Evolutionary conservation across 2,888 invertebrate species (phyloP).

Genomic region (Eupithecia tripunctaria): DNA sequence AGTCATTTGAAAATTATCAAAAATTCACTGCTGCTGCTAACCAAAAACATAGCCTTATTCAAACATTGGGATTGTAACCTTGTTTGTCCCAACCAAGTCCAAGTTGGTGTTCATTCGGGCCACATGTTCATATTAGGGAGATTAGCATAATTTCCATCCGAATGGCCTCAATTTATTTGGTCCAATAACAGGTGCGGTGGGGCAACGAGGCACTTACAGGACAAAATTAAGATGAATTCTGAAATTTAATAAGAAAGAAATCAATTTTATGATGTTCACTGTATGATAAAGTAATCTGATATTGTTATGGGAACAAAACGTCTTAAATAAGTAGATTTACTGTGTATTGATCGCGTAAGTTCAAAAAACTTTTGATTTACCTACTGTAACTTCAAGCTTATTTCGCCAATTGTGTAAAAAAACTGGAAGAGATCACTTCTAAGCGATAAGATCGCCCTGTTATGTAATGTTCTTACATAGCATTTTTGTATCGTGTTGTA

Average conservation of each 20-base stretch:
- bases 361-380: too few species aligned
- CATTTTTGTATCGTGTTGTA: too few species aligned
- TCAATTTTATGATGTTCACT: background rate
- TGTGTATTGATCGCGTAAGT: too few species aligned
- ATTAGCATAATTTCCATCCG: conserved; percentile 23
- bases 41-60: background rate
- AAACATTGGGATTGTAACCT: background rate
- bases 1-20: background rate
- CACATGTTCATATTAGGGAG: conserved; percentile 27
- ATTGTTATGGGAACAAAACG: background rate
- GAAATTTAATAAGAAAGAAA: background rate
- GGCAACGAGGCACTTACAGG: background rate
- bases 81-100: background rate
- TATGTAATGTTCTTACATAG: too few species aligned
- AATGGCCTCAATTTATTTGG: conserved; percentile 9
- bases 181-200: conserved; percentile 2
- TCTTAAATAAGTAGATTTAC: too few species aligned
- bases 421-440: too few species aligned
- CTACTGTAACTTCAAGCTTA: too few species aligned
- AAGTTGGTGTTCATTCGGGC: conserved; percentile 7
- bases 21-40: background rate
- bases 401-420: too few species aligned
- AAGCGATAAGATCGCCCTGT: too few species aligned
- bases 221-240: background rate
- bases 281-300: background rate